Percentiles rank a stretch among this genome's conserved stretches.
Evolutionary conservation across 2,113 vertebrate species (phyloP).

Genomic region (Coturnix japonica): DNA sequence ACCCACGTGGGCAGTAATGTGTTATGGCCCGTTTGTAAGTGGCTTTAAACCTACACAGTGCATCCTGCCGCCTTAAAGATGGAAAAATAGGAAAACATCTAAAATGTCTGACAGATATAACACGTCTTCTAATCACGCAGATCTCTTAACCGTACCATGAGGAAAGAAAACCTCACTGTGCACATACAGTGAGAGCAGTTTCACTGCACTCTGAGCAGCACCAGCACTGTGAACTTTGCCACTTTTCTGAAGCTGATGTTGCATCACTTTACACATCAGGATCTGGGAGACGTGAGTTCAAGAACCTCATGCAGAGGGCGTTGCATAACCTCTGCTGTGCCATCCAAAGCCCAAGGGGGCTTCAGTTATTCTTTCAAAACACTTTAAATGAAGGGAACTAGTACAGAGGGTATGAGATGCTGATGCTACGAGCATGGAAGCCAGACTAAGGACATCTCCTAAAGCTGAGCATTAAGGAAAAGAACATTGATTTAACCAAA

Average conservation of each 20-base stretch:
- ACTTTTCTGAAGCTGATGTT: not conserved
- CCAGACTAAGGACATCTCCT: not conserved
- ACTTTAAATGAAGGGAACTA: not conserved
- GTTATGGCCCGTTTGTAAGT: not conserved
- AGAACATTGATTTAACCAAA: accelerated
- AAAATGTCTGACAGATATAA: not conserved
- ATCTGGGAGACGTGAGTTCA: not conserved
- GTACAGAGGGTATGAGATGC: not conserved
- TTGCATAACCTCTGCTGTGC: accelerated
- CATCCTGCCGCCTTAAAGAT: not conserved
- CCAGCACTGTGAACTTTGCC: not conserved
- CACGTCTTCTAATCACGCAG: not conserved
- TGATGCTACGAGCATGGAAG: accelerated
- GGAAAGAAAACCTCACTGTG: not conserved
- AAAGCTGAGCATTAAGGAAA: accelerated
- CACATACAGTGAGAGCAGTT: not conserved
- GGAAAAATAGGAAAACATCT: not conserved
- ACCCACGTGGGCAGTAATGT: accelerated
- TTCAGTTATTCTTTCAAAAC: not conserved
- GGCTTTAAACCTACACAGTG: not conserved
- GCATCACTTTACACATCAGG: not conserved
- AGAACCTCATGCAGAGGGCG: not conserved
- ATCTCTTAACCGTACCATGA: not conserved
- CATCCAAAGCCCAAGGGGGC: accelerated
- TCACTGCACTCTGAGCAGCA: accelerated